Evolutionary conservation across 2,888 invertebrate genomes (phyloP).

Genomic region (Eurytoma adleriae): DNA sequence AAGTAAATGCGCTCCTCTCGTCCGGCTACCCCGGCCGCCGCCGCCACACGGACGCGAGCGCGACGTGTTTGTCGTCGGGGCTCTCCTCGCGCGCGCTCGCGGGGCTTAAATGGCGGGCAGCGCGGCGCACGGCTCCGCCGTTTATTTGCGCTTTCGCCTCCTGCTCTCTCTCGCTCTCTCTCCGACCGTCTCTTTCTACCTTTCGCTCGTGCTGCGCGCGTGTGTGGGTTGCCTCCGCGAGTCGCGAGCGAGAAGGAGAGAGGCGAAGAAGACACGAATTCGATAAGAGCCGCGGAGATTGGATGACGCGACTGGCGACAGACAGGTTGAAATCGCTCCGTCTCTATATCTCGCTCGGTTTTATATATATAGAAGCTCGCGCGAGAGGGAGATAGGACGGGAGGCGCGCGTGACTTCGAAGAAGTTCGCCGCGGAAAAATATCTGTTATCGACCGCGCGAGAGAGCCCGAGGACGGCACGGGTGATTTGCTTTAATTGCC

Average conservation of each 20-base stretch:
- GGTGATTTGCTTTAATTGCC: slow-evolving; percentile 46
- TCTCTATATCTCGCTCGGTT: background rate
- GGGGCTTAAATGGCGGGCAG: slow-evolving; percentile 46
- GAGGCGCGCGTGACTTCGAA: slow-evolving; percentile 31
- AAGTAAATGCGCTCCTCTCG: slow-evolving; percentile 42
- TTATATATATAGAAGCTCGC: too few relatives aligned
- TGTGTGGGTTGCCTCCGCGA: slow-evolving; percentile 8
- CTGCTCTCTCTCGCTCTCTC: slow-evolving; percentile 31
- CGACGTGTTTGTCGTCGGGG: slow-evolving; percentile 24
- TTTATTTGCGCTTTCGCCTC: slow-evolving; percentile 36
- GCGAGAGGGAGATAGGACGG: background rate
- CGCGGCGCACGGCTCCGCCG: slow-evolving; percentile 17
- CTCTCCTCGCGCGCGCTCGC: slow-evolving; percentile 23
- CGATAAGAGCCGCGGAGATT: slow-evolving; percentile 66
- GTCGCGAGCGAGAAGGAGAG: slow-evolving; percentile 31
- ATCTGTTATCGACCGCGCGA: slow-evolving; percentile 33
- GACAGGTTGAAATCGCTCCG: slow-evolving; percentile 58
- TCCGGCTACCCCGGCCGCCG: slow-evolving; percentile 22
- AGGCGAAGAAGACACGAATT: slow-evolving; percentile 62
- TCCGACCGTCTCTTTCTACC: background rate
- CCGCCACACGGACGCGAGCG: slow-evolving; percentile 25
- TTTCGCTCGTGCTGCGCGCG: background rate
- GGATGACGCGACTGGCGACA: slow-evolving; percentile 59
- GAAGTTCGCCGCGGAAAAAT: slow-evolving; percentile 40
- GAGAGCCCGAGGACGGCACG: background rate